Base-by-base conservation (phyloP, 2,888 invertebrate genomes). In the Parochlus steinenii region DNA sequence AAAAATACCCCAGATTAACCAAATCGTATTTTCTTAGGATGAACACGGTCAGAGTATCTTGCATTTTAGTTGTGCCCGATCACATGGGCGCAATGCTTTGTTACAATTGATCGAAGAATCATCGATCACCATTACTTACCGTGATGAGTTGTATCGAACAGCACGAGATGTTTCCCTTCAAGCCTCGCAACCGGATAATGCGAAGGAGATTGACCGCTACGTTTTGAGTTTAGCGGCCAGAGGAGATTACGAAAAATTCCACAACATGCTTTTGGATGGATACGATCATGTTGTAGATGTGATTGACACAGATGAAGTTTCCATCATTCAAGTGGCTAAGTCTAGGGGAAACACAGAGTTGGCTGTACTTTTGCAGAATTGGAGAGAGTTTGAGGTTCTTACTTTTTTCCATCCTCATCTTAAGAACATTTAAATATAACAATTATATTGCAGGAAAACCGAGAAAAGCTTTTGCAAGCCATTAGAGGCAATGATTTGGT, bases 1-100 rank as follows among this genome's bases (percentile, higher is more conserved):
- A 7, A 30, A 33, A 11, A 6, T 31, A 31, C 6, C 8, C 8
- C 30, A 30, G 31, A 23, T 27, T 11, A 24, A 12, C 18, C 18
- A 20, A 32, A 31, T 10, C 19, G 19, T 3, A 10, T 27, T 34
- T 38, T 51, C 49, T 15, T 45, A 82, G 79, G 87, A 89, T 47
- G 87, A 87, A 51, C 82, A 85, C 47, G 89, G 89, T 0, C 86
- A 86, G 54, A 85, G 81, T 41, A 77, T 86, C 69, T 57, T 89
- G 22, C 89, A 90, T 56, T 86, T 85, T 56, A 86, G 87, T 1
- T 79, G 83, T 2, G 78, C 82, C 1, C 69, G 85, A 30, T 69
- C 78, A 1, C 87, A 87, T 50, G 74, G 82, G 0, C 69, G 78
- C 32, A 79, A 82, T 43, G 80, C 80, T 0, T 62, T 89, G 23